These are phyloP conservation scores for Setipinna tenuifilis DNA, from an alignment of 2,797 vertebrate species.

Conservation along the genomic window DNA sequence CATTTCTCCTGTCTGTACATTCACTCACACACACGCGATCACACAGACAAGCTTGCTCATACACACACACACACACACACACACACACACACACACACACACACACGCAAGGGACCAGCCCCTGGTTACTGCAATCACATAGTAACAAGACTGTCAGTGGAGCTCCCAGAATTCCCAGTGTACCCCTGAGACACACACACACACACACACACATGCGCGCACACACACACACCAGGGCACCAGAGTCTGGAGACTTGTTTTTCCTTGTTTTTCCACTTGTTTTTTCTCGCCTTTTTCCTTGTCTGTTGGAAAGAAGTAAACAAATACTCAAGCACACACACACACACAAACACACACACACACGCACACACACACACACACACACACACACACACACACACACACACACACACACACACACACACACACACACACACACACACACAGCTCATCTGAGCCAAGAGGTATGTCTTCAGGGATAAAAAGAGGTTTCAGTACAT, in stretches of 20 bases:
- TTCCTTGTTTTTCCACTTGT: not conserved
- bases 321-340: not conserved
- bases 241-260: not conserved
- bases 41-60: no score
- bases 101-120: no score
- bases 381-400: not conserved
- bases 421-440: not conserved
- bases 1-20: no score
- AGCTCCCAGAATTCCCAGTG: no score
- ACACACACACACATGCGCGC: no score
- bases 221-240: no score
- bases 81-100: not conserved
- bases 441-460: not conserved
- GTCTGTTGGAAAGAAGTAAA: constrained; percentile 30
- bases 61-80: no score
- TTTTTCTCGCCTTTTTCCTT: constrained; percentile 34
- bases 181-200: no score
- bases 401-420: not conserved
- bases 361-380: not conserved
- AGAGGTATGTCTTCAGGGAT: no score
- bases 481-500: not conserved
- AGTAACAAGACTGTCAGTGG: no score
- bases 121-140: no score
- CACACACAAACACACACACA: not conserved
- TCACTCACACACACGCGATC: constrained; percentile 1